Base-by-base conservation (phyloP, 2,888 invertebrate species). In the Scrobipalpa costella region DNA sequence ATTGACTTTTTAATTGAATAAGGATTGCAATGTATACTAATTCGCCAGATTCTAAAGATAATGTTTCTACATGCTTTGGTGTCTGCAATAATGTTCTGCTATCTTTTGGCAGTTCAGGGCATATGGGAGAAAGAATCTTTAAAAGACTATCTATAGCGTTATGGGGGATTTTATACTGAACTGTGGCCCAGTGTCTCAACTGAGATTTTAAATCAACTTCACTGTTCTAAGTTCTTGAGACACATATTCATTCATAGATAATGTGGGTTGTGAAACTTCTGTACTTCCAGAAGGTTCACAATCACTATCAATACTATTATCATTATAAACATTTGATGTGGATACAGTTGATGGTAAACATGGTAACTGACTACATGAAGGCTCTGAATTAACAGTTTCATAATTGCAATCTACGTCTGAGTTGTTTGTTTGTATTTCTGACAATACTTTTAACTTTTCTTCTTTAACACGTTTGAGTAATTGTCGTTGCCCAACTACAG, bases 81-180 rank as follows among this genome's bases (percentile, higher is more conserved):
- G n/a, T 15, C 61, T 50, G 27, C 58, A 61, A 38, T 61, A 58
- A 15, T 5, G 55, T 55, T 27, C 21, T 55, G 13, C 33, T 38
- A 38, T 38, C 38, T 38, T 13, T 38, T 11, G 38, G 38, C 38
- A 38, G 13, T 11, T 38, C 8, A 11, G 21, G 55, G 33, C 55
- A 55, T 8, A 55, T 19, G 9, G 27, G 33, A 27, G 9, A 11
- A 9, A 2, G 27, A 55, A 27, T 34, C 34, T 57, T 57, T n/a
- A 57, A n/a, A 57, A 57, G 33, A 34, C 36, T 36, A 36, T 36
- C 33, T 57, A 34, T n/a, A 57, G 57, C 57, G 34, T 57, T 57
- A 36, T 57, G 57, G n/a, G 57, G 57, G n/a, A 57, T 57, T 57
- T 57, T 38, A 38, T 38, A 11, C 6, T 57, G n/a, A n/a, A 15